Base-by-base conservation (phyloP, 1,140 invertebrate genomes). In the Leptestheria dahalacensis region DNA sequence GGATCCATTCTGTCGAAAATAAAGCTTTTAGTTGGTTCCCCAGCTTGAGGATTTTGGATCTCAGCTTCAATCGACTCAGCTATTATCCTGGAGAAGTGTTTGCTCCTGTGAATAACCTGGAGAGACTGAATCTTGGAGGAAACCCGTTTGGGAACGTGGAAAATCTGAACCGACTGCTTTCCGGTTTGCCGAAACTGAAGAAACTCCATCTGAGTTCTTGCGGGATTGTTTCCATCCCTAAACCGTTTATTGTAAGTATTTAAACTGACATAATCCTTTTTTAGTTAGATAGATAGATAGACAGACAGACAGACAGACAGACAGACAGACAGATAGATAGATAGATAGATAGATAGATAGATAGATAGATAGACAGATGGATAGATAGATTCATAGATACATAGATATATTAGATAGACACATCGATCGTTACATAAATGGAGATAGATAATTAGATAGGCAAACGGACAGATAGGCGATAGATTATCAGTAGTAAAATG, bases 51-150 rank as follows among this genome's bases (percentile, higher is more conserved):
- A 63, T 49, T n/a, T 50, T 71, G 21, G 60, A 66, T 23, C 59
- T 71, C 20, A 64, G 67, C 18, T 62, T 66, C 60, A 71, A 71
- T 55, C 52, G 60, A 18, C 48, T 70, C 25, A 48, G 26, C 12
- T 28, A 63, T 15, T 48, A 69, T 12, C 64, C 64, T 9, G 63
- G 64, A 6, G 57, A 66, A 24, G 61, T 64, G n/a, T 59, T 70
- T 2, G 48, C 33, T 28, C 59, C 65, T 18, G 57, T 69, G 3
- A 61, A 33, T 2, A 56, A 53, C 6, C 18, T 60, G 29, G 51
- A 60, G 54, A 33, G 25, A 9, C 2, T 60, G 9, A 26, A 53
- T 21, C 41, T 60, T 15, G 49, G 21, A 11, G 48, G 28, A 10
- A 60, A 60, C 24, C 59, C 29, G 15, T 26, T 60, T 12, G 46